These are phyloP conservation scores for Acanthurus tractus DNA, from an alignment of 2,797 vertebrate genomes.

Conservation along the genomic window DNA sequence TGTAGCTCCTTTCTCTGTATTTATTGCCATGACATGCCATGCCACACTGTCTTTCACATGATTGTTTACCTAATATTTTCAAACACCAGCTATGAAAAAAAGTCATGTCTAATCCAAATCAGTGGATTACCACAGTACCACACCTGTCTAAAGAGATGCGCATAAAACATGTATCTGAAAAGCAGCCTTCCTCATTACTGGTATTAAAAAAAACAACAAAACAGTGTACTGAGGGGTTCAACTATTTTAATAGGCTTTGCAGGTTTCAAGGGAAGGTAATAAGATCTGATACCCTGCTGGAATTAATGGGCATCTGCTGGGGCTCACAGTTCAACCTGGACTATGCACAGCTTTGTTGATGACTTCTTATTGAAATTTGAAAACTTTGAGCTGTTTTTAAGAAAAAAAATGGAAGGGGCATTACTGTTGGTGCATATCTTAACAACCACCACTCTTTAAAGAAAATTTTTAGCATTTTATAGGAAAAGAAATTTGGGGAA, in stretches of 20 bases:
- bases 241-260: conserved; percentile 73
- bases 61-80: background rate
- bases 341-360: conserved; percentile 65
- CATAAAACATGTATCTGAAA: conserved; percentile 41
- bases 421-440: background rate
- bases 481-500: conserved; percentile 24
- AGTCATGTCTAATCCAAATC: conserved; percentile 43
- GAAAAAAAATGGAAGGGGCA: background rate
- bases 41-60: background rate
- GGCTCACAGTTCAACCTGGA: conserved; percentile 66
- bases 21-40: background rate
- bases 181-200: conserved; percentile 58
- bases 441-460: background rate
- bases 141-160: conserved; percentile 44
- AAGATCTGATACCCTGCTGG: conserved; percentile 65
- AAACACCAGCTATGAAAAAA: conserved; percentile 10
- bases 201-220: conserved; percentile 25
- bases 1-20: background rate
- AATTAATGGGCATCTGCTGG: conserved; percentile 73
- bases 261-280: conserved; percentile 73
- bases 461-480: background rate
- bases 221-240: conserved; percentile 50
- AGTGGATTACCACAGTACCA: conserved; percentile 47
- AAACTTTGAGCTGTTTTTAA: conserved; percentile 56
- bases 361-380: conserved; percentile 53